Base-by-base conservation (phyloP, 2,888 invertebrate species). In the Bombylius major region DNA sequence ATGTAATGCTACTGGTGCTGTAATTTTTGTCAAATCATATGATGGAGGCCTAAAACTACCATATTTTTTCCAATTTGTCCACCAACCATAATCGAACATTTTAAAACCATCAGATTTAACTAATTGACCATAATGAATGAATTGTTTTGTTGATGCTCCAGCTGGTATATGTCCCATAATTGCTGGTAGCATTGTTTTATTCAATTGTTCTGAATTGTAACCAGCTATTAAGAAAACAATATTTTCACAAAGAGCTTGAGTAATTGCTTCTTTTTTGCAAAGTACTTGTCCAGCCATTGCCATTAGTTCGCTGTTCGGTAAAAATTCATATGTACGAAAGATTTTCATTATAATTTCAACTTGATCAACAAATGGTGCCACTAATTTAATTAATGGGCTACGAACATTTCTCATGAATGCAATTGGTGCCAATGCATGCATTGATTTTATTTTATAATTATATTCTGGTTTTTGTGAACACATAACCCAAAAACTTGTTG, bases 181-280 rank as follows among this genome's bases (percentile, higher is more conserved):
- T 1, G 81, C 78, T 1, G 80, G 80, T 9, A 82, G 62, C 60
- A 81, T 76, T 3, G 77, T 78, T 75, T 71, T 73, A 69, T 84
- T 82, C 58, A 82, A 69, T 65, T 82, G 78, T 48, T 75, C 70
- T 6, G 75, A 72, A 71, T 80, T 79, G 60, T 75, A 77, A 50
- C 86, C 86, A 47, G 78, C 79, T 4, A 83, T 71, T 52, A 83
- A 66, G 67, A 84, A 83, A 44, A 84, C 69, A 44, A 80, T 68
- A 62, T 80, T 78, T 53, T 79, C 73, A 65, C 85, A 86, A 31
- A 83, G 66, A 49, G 72, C 68, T 64, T 78, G 77, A 11, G 77
- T 75, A 59, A 75, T 73, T 44, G 76, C 73, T 58, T 74, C 72
- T 64, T 79, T 76, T 31, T 54, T 50, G 62, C 83, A 83, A 0